phyloP scores from a whole-genome alignment of 2,797 vertebrate species.

The Salmo trutta region DNA sequence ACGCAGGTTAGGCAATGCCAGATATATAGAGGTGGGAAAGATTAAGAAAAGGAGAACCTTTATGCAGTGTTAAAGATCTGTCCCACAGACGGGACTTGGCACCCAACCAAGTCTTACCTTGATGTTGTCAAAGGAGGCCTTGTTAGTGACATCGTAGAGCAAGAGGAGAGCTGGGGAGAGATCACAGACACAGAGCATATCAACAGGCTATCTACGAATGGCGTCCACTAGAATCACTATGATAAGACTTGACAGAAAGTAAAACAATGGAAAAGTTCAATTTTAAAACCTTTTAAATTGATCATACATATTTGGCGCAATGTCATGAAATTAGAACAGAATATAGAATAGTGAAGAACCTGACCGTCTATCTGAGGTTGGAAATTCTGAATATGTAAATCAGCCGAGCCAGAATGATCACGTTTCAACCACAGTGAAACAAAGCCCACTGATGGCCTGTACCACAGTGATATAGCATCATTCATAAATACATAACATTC shows the following conservation, averaged over 20 bases:
- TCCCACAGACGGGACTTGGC: neutral
- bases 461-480: neutral
- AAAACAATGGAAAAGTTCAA: too few species aligned
- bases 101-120: constrained; percentile 69
- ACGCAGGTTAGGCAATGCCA: too few species aligned
- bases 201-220: neutral
- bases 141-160: constrained; percentile 92
- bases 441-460: neutral
- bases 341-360: too few species aligned
- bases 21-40: too few species aligned
- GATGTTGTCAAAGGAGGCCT: constrained; percentile 92
- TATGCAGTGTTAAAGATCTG: too few species aligned
- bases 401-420: neutral
- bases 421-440: neutral
- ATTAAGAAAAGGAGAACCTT: too few species aligned
- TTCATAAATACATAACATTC: neutral
- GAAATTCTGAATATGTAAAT: neutral
- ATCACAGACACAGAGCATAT: constrained; percentile 5
- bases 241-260: neutral
- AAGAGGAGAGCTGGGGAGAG: constrained; percentile 84
- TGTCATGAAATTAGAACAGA: too few species aligned
- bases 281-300: too few species aligned
- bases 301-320: too few species aligned
- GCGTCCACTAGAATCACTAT: neutral
- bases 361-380: too few species aligned